Evolutionary conservation across 2,113 vertebrate species (phyloP), one percentile per base, ranked within the genome.

Genomic region (Rhinoderma darwinii): DNA sequence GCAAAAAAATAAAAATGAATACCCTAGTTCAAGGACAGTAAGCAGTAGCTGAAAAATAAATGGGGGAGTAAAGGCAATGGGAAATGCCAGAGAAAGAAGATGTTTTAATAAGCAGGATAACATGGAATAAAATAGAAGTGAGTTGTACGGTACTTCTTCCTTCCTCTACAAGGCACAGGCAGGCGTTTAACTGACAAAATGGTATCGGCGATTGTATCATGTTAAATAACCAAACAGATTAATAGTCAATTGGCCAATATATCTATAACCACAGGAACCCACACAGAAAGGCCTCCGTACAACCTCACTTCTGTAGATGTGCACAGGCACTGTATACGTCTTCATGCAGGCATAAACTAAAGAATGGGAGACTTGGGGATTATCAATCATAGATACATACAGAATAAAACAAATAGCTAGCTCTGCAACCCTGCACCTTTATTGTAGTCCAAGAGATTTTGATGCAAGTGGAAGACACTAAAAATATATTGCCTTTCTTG

Each of bases 401-500:
- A 59, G 37, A 86, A 80, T 68, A 70, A 72, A 75, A 84, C 50
- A 80, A 66, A 86, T 73, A 59, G 78, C 66, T 74, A 82, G 35
- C 51, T 87, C 66, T 87, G 66, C 51, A 87, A 82, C 70, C 78
- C 78, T 59, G 76, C 63, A 80, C 63, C 61, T 86, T 80, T 86
- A 51, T 74, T 32, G 80, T n/a, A 11, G 39, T n/a, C 72, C 66
- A 73, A 35, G 47, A 70, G 63, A 51, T 56, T 86, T 74, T 73
- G 77, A 39, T 82, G 77, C 43, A 70, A 37, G 78, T 82, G 85
- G 78, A 87, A 87, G 78, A 87, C 77, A 79, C 77, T 74, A 82
- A 35, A 82, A 77, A 43, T 76, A 27, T 87, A 82, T 87, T 82
- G 85, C 47, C 85, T 87, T 80, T 79, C 84, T 54, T 72, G 77